Evolutionary conservation across 2,113 vertebrate species (phyloP).

Genomic region (Ailuropoda melanoleuca): DNA sequence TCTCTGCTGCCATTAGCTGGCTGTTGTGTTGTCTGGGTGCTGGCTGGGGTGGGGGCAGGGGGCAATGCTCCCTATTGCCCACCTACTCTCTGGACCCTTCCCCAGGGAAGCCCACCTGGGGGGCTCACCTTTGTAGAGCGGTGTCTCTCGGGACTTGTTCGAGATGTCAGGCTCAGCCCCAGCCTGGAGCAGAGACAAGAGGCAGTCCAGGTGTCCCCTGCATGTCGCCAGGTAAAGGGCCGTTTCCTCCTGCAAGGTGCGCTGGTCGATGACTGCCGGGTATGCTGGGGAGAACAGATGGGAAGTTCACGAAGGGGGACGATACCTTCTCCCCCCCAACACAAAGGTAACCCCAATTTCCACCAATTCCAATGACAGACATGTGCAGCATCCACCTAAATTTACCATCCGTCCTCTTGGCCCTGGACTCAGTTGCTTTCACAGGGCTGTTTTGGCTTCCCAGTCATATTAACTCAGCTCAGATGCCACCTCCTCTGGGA

Average conservation of each 20-base stretch:
- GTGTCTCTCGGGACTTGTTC: constrained; percentile 91
- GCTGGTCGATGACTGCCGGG: constrained; percentile 89
- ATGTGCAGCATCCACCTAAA: neutral
- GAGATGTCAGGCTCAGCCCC: constrained; percentile 90
- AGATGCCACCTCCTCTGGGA: neutral
- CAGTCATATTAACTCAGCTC: neutral
- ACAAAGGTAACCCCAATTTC: neutral
- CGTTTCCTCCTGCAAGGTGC: constrained; percentile 88
- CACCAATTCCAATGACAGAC: neutral
- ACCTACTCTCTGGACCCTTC: neutral
- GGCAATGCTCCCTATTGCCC: fast-evolving
- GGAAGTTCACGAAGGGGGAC: neutral
- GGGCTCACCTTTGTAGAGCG: constrained; percentile 92
- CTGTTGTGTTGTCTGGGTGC: neutral
- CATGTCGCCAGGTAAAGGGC: constrained; percentile 89
- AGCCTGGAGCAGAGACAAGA: constrained; percentile 86
- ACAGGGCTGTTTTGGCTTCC: neutral
- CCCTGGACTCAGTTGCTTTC: neutral
- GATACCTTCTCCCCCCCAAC: fast-evolving
- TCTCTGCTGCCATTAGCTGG: neutral
- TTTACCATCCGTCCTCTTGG: neutral
- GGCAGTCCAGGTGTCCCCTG: constrained; percentile 84
- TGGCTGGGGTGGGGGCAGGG: fast-evolving
- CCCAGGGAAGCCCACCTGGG: neutral
- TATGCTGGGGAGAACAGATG: constrained; percentile 83